These are phyloP conservation scores for Colletes collaris DNA, from an alignment of 2,888 invertebrate species.

Conservation along the genomic window DNA sequence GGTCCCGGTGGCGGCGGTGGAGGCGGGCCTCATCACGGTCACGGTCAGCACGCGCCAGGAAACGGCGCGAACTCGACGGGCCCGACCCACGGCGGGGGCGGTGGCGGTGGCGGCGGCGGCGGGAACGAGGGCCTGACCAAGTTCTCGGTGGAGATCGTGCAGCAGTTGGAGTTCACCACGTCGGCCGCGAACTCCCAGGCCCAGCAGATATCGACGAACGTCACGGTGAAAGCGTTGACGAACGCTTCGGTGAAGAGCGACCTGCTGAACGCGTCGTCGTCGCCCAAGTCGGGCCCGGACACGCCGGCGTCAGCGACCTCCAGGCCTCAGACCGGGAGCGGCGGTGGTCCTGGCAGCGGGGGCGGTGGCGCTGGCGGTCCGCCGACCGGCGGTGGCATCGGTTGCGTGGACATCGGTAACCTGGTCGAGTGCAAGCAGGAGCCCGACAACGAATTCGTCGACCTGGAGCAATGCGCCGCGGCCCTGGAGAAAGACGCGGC, in stretches of 20 bases:
- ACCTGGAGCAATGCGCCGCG: conserved; percentile 92
- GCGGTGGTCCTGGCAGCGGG: conserved; percentile 76
- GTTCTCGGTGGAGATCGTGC: conserved; percentile 96
- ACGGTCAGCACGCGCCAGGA: conserved; percentile 76
- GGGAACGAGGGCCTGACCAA: conserved; percentile 85
- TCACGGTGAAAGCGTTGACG: conserved; percentile 93
- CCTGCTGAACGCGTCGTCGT: conserved; percentile 82
- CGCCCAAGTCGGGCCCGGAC: conserved; percentile 84
- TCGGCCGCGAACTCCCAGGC: conserved; percentile 94
- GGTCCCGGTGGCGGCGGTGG: conserved; percentile 75
- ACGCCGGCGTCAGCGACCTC: conserved; percentile 79
- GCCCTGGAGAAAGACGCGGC: conserved; percentile 93
- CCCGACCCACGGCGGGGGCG: conserved; percentile 52
- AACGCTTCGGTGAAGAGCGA: conserved; percentile 88
- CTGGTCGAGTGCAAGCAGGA: conserved; percentile 93
- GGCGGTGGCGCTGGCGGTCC: conserved; percentile 80
- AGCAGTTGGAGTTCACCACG: conserved; percentile 94
- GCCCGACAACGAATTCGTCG: conserved; percentile 94
- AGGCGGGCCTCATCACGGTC: conserved; percentile 73
- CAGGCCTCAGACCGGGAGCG: conserved; percentile 71
- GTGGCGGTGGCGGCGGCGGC: conserved; percentile 80
- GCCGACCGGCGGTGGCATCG: conserved; percentile 70
- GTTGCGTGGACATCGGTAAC: conserved; percentile 85
- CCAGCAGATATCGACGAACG: conserved; percentile 95
- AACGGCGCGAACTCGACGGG: conserved; percentile 73